Percentiles rank a stretch among this genome's conserved stretches.
phyloP scores from a whole-genome alignment of 2,888 invertebrate genomes.

The Cryptus viduatorius region DNA sequence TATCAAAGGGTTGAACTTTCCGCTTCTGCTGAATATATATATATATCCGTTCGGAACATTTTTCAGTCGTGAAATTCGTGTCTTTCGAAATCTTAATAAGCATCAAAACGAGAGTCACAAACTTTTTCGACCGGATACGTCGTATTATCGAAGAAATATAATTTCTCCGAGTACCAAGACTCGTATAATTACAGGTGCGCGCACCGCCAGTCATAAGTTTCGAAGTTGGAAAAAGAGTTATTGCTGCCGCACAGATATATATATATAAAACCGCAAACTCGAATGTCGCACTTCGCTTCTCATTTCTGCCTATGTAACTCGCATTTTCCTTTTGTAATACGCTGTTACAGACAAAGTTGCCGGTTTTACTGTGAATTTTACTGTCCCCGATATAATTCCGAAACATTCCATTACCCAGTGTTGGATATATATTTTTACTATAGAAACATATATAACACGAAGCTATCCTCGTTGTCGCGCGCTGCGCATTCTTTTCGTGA shows the following conservation, averaged over 20 bases:
- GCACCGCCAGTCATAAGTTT: neutral
- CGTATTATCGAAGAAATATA: conserved; percentile 28
- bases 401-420: neutral
- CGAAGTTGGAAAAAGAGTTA: conserved; percentile 9
- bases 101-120: neutral
- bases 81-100: conserved; percentile 11
- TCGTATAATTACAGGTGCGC: neutral
- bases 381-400: neutral
- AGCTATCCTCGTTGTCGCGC: neutral
- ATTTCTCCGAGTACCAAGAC: neutral
- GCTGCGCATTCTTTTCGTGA: conserved; percentile 22
- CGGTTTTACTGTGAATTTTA: neutral
- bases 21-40: neutral
- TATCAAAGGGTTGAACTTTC: neutral
- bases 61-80: neutral
- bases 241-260: neutral
- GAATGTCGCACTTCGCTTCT: conserved; percentile 4
- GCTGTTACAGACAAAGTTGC: neutral
- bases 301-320: conserved; percentile 12
- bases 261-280: neutral
- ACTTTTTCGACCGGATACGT: conserved; percentile 11
- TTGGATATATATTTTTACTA: neutral
- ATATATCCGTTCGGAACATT: neutral
- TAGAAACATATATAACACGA: neutral
- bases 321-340: conserved; percentile 11